Conservation (phyloP, 2,888 invertebrate species). For the Incurvaria masculella region DNA sequence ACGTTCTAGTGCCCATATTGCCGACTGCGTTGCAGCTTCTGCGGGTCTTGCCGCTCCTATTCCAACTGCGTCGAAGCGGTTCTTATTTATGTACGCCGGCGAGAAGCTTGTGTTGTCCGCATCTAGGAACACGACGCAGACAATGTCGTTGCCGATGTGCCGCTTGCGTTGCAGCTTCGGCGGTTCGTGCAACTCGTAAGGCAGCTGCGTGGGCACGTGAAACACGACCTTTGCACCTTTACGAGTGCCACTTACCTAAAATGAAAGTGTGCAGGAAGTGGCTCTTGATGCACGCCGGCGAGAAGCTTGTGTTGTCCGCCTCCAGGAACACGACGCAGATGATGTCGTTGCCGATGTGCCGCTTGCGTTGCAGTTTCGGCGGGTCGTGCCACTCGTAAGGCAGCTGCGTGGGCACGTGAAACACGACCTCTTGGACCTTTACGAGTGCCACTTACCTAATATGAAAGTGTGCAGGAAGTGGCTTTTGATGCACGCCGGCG, state of each 20-base stretch:
- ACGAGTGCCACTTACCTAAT: slow-evolving; percentile 53
- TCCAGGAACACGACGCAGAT: slow-evolving; percentile 83
- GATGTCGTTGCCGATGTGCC: slow-evolving; percentile 83
- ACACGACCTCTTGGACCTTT: slow-evolving; percentile 91
- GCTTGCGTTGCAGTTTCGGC: slow-evolving; percentile 77
- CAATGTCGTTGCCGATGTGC: slow-evolving; percentile 83
- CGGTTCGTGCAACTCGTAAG: slow-evolving; percentile 78
- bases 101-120: slow-evolving; percentile 80
- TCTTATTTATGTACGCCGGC: slow-evolving; percentile 80
- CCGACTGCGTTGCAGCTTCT: slow-evolving; percentile 77
- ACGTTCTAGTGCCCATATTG: slow-evolving; percentile 86
- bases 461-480: slow-evolving; percentile 95
- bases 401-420: slow-evolving; percentile 77
- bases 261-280: slow-evolving; percentile 85
- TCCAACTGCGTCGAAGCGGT: slow-evolving; percentile 83
- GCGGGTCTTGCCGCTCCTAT: slow-evolving; percentile 78
- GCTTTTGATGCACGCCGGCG: slow-evolving; percentile 91
- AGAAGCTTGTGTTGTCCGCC: slow-evolving; percentile 78
- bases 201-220: slow-evolving; percentile 77
- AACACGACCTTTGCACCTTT: slow-evolving; percentile 91
- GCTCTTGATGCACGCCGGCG: slow-evolving; percentile 80
- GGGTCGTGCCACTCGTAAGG: slow-evolving; percentile 81
- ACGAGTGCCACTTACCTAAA: slow-evolving; percentile 54
- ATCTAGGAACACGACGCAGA: slow-evolving; percentile 80
- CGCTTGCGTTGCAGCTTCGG: slow-evolving; percentile 80